Evolutionary conservation across 2,113 vertebrate species (phyloP).

Genomic region (Lophius piscatorius): DNA sequence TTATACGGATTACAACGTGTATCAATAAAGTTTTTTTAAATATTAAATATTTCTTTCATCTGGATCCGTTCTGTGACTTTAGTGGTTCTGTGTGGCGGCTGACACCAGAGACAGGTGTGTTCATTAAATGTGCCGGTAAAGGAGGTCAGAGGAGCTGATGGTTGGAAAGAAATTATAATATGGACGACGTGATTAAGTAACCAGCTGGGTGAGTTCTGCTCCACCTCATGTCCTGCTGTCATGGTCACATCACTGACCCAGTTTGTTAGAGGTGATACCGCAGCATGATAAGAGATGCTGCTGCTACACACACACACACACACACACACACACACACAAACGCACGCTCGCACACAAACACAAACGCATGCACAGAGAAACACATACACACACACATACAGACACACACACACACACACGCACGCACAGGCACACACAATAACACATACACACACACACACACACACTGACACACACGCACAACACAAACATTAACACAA

Average conservation of each 20-base stretch:
- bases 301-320: no score
- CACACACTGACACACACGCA: background rate
- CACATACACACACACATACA: conserved; percentile 8
- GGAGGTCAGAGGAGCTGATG: background rate
- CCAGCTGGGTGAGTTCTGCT: background rate
- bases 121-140: no score
- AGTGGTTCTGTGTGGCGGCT: no score
- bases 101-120: no score
- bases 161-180: background rate
- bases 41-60: no score
- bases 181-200: background rate
- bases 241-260: conserved; percentile 47
- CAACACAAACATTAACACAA: background rate
- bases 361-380: no score
- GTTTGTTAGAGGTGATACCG: conserved; percentile 45
- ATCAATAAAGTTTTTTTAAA: no score
- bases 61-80: no score
- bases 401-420: conserved; percentile 3
- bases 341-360: no score
- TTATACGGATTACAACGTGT: no score
- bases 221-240: background rate
- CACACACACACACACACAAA: no score
- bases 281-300: conserved; percentile 51
- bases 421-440: background rate
- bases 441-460: conserved; percentile 4